Percentiles rank a stretch among this genome's conserved stretches.
These are phyloP conservation scores for Cancer borealis DNA, from an alignment of 2,888 invertebrate genomes.

Conservation along the genomic window DNA sequence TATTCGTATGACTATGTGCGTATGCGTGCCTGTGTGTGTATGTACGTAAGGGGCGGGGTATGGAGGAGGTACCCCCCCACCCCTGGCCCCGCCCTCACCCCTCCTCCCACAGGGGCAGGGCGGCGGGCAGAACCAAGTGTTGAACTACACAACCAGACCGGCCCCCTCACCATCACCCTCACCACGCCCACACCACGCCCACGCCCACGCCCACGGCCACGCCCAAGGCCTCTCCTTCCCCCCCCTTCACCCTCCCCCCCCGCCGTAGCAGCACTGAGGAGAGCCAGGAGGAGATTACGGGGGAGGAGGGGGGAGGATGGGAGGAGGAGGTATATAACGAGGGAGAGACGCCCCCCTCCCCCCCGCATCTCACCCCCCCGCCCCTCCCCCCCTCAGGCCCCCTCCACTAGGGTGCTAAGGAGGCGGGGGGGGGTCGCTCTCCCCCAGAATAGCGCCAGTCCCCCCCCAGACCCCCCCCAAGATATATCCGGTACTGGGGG, in stretches of 20 bases:
- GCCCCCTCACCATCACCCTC: slow-evolving; percentile 73
- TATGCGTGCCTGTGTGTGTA: neutral
- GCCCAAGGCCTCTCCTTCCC: neutral
- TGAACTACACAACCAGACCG: slow-evolving; percentile 71
- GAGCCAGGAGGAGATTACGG: slow-evolving; percentile 5
- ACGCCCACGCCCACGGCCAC: slow-evolving; percentile 20
- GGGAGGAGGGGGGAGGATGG: neutral
- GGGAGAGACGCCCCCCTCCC: neutral
- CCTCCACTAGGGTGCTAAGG: neutral
- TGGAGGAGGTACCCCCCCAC: neutral
- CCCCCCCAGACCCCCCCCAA: slow-evolving; percentile 48
- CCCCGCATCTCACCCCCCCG: neutral
- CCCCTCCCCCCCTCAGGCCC: neutral
- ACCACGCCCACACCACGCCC: slow-evolving; percentile 48
- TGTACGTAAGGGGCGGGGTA: neutral
- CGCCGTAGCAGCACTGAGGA: neutral
- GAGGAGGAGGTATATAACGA: neutral
- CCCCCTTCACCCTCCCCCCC: slow-evolving; percentile 9
- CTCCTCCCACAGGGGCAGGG: slow-evolving; percentile 12
- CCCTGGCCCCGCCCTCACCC: neutral
- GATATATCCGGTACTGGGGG: neutral
- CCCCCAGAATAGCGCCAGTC: slow-evolving; percentile 16
- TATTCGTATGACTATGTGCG: neutral
- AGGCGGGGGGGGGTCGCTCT: neutral
- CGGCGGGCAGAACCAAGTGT: slow-evolving; percentile 59